These are phyloP conservation scores for Motacilla tschutschensis DNA, from an alignment of 2,113 vertebrate species.

Conservation along the genomic window DNA sequence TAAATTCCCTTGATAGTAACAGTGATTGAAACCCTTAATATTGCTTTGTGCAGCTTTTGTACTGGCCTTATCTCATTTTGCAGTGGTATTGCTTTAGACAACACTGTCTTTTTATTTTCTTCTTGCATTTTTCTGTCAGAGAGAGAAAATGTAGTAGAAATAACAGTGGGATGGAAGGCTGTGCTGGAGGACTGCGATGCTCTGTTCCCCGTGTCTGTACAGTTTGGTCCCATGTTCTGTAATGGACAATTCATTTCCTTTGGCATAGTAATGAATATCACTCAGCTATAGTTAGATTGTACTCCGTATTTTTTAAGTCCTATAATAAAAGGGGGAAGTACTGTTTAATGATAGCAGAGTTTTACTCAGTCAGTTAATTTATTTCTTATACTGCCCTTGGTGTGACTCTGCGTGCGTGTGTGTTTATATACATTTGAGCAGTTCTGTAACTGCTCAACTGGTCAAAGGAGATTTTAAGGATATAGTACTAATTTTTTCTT, in stretches of 20 bases:
- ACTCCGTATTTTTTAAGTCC: background rate
- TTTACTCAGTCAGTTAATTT: background rate
- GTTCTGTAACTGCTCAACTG: background rate
- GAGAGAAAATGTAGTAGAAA: slow-evolving; percentile 52
- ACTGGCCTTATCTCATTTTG: slow-evolving; percentile 60
- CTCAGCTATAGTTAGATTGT: background rate
- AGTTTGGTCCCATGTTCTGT: background rate
- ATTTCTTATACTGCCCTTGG: background rate
- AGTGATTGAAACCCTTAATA: slow-evolving; percentile 82
- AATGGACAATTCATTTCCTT: slow-evolving; percentile 56
- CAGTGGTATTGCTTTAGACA: slow-evolving; percentile 62
- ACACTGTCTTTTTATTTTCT: slow-evolving; percentile 64
- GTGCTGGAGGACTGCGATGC: background rate
- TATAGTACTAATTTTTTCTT: slow-evolving; percentile 45
- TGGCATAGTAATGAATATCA: background rate
- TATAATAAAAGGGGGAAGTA: background rate
- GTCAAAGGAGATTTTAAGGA: slow-evolving; percentile 30
- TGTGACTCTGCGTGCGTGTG: background rate
- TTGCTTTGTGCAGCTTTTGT: slow-evolving; percentile 68
- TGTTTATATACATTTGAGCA: background rate
- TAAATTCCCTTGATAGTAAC: slow-evolving; percentile 79
- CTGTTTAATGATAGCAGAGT: background rate
- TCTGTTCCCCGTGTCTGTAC: slow-evolving; percentile 25
- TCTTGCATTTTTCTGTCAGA: slow-evolving; percentile 6
- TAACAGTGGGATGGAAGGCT: slow-evolving; percentile 14